Base-by-base conservation (phyloP, 2,888 invertebrate species). In the Alviniconcha strummeri region DNA sequence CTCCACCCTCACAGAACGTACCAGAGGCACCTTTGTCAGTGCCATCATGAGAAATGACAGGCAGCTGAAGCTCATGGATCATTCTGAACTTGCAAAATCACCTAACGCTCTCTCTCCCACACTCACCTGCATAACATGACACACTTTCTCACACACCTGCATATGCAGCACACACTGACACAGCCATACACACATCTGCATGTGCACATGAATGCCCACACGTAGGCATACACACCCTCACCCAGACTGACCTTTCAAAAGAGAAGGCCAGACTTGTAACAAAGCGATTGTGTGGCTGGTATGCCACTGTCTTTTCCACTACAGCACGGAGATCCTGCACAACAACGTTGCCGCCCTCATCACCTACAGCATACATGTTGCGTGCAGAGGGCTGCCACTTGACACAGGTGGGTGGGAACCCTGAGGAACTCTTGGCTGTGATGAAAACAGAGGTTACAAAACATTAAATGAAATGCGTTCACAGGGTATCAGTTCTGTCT, bases 321-420 rank as follows among this genome's bases (percentile, higher is more conserved):
- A 86, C 86, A 36, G 94, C 94, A 84, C 95, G 93, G 76, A 94
- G 92, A 89, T 96, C 95, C 75, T 95, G 88, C 84, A 95, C 88
- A 83, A 94, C 93, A 57, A 95, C 90, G 84, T 94, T 93, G 19
- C 96, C 96, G 82, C 93, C 93, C 85, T 94, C 94, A 72, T 94
- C 94, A 57, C 95, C 95, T 81, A 95, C 88, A n/a, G 88, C 90
- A 83, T 91, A 88, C 64, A 82, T 80, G 78, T 87, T 85, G n/a
- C 87, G 83, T 74, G 84, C 86, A 3, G 85, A 86, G 54, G 91
- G 90, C 84, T 92, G 90, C 93, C 93, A 93, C 8, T 90, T 85
- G 54, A 92, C 88, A 85, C 90, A 87, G 13, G 91, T 91, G 36
- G 92, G 90, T 69, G 85, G 83, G 78, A 86, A 91, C n/a, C 94